Percentiles rank a stretch among this genome's conserved stretches.
Conservation (phyloP, 2,888 invertebrate genomes). For the Phasia obesa region DNA sequence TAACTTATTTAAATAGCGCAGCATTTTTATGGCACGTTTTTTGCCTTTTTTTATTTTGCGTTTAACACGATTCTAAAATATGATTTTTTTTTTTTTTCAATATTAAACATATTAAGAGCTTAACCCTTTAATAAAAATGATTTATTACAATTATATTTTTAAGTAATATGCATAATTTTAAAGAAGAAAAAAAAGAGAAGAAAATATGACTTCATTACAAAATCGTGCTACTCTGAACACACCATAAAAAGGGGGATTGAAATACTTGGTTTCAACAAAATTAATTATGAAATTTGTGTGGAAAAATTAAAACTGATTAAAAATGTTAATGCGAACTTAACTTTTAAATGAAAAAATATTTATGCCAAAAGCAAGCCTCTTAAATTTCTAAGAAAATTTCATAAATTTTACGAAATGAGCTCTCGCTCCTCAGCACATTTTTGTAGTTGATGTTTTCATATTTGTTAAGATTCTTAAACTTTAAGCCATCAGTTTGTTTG, state of each 20-base stretch:
- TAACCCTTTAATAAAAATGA: constrained; percentile 77
- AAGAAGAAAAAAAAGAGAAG: neutral
- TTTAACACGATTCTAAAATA: constrained; percentile 54
- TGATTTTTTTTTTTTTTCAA: constrained; percentile 42
- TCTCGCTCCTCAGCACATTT: constrained; percentile 57
- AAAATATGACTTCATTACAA: constrained; percentile 65
- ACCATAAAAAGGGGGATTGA: constrained; percentile 35
- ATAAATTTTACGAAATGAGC: constrained; percentile 55
- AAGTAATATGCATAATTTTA: constrained; percentile 76
- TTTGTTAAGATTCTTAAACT: constrained; percentile 10
- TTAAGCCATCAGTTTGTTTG: constrained; percentile 22
- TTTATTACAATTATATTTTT: constrained; percentile 77
- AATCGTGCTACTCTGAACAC: neutral
- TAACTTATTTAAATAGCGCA: constrained; percentile 42
- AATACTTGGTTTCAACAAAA: constrained; percentile 14
- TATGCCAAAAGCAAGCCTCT: too few species aligned
- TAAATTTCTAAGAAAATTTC: constrained; percentile 62
- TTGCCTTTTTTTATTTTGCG: constrained; percentile 16
- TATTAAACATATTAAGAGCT: constrained; percentile 53
- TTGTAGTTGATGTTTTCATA: neutral
- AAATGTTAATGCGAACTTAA: constrained; percentile 21
- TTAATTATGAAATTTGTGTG: constrained; percentile 33
- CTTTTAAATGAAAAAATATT: constrained; percentile 3
- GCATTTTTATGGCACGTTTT: constrained; percentile 54
- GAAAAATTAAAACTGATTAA: neutral